A percentile compares a stretch with the other conserved stretches of the same genome.
Conservation (phyloP, 2,797 vertebrate species). For the Sebastolobus altivelis region DNA sequence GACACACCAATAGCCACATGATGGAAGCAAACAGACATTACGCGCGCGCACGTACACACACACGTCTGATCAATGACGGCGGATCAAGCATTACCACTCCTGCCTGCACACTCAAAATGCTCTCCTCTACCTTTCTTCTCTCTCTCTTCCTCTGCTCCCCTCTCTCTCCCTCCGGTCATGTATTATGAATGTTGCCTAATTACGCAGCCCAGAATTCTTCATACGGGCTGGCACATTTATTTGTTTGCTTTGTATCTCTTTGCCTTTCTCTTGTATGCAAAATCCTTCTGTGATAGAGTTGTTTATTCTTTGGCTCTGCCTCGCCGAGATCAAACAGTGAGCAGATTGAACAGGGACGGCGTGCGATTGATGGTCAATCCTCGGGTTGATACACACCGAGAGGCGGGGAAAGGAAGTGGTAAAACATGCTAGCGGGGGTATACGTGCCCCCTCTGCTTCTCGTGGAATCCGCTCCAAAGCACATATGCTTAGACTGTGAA, state of each 20-base stretch:
- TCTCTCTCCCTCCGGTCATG: constrained; percentile 74
- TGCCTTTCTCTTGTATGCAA: constrained; percentile 83
- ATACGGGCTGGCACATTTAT: constrained; percentile 76
- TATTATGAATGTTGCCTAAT: constrained; percentile 86
- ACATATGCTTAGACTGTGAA: constrained; percentile 31
- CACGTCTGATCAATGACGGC: constrained; percentile 68
- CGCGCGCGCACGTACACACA: constrained; percentile 38
- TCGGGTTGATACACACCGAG: constrained; percentile 48
- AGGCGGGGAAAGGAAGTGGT: constrained; percentile 38
- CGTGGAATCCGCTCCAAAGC: constrained; percentile 30
- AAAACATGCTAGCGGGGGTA: constrained; percentile 18
- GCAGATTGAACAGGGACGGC: constrained; percentile 77
- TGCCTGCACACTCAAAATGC: constrained; percentile 34
- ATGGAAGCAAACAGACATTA: constrained; percentile 49
- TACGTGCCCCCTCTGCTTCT: neutral
- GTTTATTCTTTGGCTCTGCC: constrained; percentile 79
- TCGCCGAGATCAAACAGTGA: constrained; percentile 80
- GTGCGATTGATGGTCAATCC: constrained; percentile 76
- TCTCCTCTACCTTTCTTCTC: constrained; percentile 46
- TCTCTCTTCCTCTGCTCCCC: constrained; percentile 5
- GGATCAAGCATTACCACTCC: constrained; percentile 54
- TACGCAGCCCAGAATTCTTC: constrained; percentile 79
- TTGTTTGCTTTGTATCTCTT: constrained; percentile 82
- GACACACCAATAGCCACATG: constrained; percentile 46
- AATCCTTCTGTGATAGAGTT: constrained; percentile 81